A percentile compares a stretch with the other conserved stretches of the same genome.
These are phyloP conservation scores for Cremastobaeus sp. DNA, from an alignment of 2,888 invertebrate genomes.

Conservation along the genomic window DNA sequence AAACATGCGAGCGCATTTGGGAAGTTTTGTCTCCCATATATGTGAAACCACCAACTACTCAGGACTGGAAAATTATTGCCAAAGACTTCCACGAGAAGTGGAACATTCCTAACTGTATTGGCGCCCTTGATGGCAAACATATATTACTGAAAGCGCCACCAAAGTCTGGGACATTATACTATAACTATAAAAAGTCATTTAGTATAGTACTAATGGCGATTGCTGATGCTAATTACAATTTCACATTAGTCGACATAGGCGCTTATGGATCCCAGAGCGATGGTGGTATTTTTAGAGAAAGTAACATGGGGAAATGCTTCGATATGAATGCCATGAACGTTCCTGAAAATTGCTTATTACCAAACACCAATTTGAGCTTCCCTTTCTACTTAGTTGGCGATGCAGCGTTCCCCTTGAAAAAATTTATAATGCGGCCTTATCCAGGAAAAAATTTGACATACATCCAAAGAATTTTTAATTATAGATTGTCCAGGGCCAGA, in stretches of 20 bases:
- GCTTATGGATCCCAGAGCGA: constrained; percentile 38
- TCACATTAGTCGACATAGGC: too few relatives aligned
- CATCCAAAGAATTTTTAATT: constrained; percentile 33
- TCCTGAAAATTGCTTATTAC: constrained; percentile 5
- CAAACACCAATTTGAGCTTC: constrained; percentile 2
- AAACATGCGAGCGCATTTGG: background rate
- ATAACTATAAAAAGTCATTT: constrained; percentile 61
- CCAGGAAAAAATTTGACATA: constrained; percentile 17
- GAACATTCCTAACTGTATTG: constrained; percentile 59
- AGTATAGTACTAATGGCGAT: constrained; percentile 51
- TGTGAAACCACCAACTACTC: background rate
- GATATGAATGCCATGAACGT: constrained; percentile 14
- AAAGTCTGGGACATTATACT: constrained; percentile 51
- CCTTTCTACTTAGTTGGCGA: constrained; percentile 28
- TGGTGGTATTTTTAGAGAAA: constrained; percentile 19
- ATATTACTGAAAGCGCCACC: constrained; percentile 50
- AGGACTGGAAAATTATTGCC: constrained; percentile 36
- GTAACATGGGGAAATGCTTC: constrained; percentile 11
- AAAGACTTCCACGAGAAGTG: constrained; percentile 26
- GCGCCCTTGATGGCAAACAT: constrained; percentile 51
- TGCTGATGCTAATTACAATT: constrained; percentile 18
- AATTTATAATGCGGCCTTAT: constrained; percentile 36
- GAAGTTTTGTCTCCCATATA: background rate
- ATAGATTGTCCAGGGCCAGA: constrained; percentile 35
- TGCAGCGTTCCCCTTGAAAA: constrained; percentile 22